A percentile compares a stretch with the other conserved stretches of the same genome.
These are phyloP conservation scores for Lamproptera curius DNA, from an alignment of 2,888 invertebrate species.

Conservation along the genomic window DNA sequence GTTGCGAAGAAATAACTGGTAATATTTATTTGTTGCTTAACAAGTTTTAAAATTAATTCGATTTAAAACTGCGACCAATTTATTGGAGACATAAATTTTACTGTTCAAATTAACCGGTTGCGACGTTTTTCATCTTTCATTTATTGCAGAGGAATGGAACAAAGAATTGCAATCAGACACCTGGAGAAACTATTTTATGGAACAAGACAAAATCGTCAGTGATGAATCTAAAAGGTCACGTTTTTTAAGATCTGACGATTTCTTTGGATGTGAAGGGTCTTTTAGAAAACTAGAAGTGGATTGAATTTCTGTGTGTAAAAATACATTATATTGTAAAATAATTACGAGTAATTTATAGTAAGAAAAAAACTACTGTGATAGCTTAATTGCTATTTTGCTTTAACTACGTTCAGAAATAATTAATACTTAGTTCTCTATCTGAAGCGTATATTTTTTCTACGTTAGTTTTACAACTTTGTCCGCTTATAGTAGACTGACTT, in stretches of 20 bases:
- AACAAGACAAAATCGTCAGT: conserved; percentile 16
- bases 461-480: too few species aligned
- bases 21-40: background rate
- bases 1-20: conserved; percentile 17
- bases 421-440: too few species aligned
- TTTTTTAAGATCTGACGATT: conserved; percentile 14
- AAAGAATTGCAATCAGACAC: conserved; percentile 9
- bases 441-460: too few species aligned
- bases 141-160: conserved; percentile 6
- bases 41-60: background rate
- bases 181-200: conserved; percentile 14
- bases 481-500: too few species aligned
- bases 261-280: conserved; percentile 16
- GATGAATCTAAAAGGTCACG: conserved; percentile 18
- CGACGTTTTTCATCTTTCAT: background rate
- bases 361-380: too few species aligned
- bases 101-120: background rate
- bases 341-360: too few species aligned
- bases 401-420: background rate
- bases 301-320: too few species aligned
- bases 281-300: conserved; percentile 23
- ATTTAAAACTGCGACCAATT: background rate
- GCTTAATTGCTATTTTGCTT: background rate
- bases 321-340: too few species aligned
- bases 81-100: background rate